Base-by-base conservation (phyloP, 92 coral and sea anemone genomes). In the Chrysogorgia sp. region DNA sequence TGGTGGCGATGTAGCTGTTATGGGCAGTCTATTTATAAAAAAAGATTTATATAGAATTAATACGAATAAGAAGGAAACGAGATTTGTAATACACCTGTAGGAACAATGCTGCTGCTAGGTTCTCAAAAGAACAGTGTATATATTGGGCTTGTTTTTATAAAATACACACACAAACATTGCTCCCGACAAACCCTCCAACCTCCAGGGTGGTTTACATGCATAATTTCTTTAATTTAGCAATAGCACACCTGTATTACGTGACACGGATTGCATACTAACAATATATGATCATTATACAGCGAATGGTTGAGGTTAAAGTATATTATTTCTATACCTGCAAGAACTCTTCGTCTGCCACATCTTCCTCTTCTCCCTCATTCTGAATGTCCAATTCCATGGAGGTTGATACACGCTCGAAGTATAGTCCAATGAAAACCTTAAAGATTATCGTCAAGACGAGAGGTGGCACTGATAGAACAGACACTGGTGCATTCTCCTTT, bases 361-460 rank as follows among this genome's bases (percentile, higher is more conserved):
- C 79, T 32, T 69, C 79, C 31, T 43, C 76, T 72, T 37, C 79
- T 56, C 33, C 77, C 10, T 53, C 32, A n/a, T 55, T 72, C 14
- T 14, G 48, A 52, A 8, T 17, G 19, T 72, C 79, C 65, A 72
- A 15, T 24, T 72, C 65, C 79, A 72, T 72, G 9, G 48, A 28
- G 3, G 22, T 56, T 2, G 79, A 53, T 15, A 72, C 79, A 28
- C 64, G 79, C 55, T 72, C 79, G 26, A 72, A 85, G 33, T 93
- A 85, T 52, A 82, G 78, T 76, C 79, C 80, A 65, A 91, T 88
- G 66, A 90, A 85, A 48, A 83, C 69, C 72, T 85, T 90, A 40
- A 93, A 93, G 66, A 89, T 76, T 20, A 91, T 52, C 12, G 96
- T 91, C 63, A 93, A 25, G 28, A 83, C 70, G 1, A 96, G 96